A percentile compares a stretch with the other conserved stretches of the same genome.
Conservation (phyloP, 2,113 vertebrate genomes). For the Todiramphus chloris region DNA sequence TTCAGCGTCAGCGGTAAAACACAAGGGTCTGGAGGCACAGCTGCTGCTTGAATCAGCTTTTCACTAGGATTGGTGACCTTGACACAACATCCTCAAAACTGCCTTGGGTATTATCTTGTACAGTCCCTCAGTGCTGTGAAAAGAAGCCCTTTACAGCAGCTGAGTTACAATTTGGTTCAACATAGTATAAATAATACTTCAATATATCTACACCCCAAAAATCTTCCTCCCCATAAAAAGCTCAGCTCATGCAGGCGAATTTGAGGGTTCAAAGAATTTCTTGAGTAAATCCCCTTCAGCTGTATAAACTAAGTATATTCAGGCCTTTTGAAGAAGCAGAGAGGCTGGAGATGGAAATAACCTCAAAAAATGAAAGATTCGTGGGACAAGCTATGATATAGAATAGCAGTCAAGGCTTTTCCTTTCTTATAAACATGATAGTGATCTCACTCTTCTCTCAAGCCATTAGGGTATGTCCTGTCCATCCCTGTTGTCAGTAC, state of each 20-base stretch:
- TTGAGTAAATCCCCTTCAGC: neutral
- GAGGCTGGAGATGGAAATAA: neutral
- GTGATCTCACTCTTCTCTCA: neutral
- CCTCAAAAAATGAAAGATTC: neutral
- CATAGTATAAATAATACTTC: neutral
- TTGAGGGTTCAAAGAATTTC: neutral
- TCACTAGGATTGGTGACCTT: neutral
- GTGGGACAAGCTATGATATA: accelerated
- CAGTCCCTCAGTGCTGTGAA: neutral
- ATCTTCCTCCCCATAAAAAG: neutral
- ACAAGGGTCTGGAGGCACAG: neutral
- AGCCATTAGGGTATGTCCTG: neutral
- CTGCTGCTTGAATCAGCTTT: neutral
- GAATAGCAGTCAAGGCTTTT: neutral
- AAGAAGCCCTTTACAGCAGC: neutral
- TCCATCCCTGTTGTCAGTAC: neutral
- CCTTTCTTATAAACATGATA: neutral
- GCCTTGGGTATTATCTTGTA: neutral
- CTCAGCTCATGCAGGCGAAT: neutral
- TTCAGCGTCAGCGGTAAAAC: neutral
- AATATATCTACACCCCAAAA: neutral
- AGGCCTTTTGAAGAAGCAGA: neutral
- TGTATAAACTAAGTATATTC: neutral
- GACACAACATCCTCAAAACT: neutral
- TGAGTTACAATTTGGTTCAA: neutral